phyloP scores from a whole-genome alignment of 1,140 invertebrate species.

The Muscidifurax raptorellus region DNA sequence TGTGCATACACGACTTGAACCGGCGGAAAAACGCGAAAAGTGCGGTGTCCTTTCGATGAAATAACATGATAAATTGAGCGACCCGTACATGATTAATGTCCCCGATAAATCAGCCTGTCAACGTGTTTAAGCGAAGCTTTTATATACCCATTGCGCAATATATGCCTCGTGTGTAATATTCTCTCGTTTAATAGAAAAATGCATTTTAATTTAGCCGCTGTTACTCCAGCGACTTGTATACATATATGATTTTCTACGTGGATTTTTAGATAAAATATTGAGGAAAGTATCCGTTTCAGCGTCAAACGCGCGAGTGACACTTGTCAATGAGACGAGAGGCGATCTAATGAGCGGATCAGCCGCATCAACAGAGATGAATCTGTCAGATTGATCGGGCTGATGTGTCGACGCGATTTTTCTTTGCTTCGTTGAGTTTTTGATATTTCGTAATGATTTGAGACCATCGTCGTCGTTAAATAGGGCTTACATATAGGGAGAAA shows the following conservation, averaged over 20 bases:
- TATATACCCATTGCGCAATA: slow-evolving; percentile 8
- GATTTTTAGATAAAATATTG: neutral
- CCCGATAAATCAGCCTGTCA: slow-evolving; percentile 13
- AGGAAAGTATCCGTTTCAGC: slow-evolving; percentile 24
- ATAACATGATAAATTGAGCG: neutral
- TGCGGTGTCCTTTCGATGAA: neutral
- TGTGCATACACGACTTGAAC: neutral
- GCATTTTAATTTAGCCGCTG: neutral
- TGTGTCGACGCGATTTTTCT: neutral
- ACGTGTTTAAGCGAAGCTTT: slow-evolving; percentile 10
- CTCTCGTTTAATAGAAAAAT: neutral
- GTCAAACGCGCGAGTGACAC: neutral
- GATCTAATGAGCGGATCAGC: neutral
- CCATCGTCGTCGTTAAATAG: neutral
- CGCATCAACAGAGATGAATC: slow-evolving; percentile 15
- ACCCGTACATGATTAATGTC: neutral
- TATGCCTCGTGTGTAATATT: neutral
- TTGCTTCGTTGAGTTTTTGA: neutral
- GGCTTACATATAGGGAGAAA: no score
- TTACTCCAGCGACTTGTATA: neutral
- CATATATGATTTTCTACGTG: neutral
- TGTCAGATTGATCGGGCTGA: slow-evolving; percentile 16
- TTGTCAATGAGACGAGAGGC: neutral
- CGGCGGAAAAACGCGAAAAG: neutral
- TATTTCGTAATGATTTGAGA: neutral